Evolutionary conservation across 2,888 invertebrate species (phyloP), one percentile per base, ranked within the genome.

Genomic region (Epirrhoe tristata): DNA sequence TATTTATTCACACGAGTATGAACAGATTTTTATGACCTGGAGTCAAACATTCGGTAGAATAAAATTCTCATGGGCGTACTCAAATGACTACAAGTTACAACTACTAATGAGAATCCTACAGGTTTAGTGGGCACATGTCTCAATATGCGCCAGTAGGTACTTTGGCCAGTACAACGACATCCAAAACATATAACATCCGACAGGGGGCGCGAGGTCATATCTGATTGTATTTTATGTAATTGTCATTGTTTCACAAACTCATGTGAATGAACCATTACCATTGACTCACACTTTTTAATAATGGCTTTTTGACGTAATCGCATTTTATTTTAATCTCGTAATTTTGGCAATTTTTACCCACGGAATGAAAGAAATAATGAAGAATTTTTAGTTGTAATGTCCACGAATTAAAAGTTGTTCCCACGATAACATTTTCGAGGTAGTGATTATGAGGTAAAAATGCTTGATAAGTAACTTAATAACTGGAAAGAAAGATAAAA

Each of bases 221-320:
- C 82, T 88, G 88, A 90, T 89, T 89, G 85, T 87, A 82, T 84
- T 88, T 92, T 91, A 92, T 87, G 87, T 91, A 92, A 92, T 88
- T 82, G 75, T 74, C 83, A 86, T 89, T 87, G 86, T 90, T 90
- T 84, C 80, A 80, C 79, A 80, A 75, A 78, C 80, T 78, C 85
- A 85, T 91, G 92, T 85, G 90, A 92, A 91, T 84, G 84, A 85
- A 87, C 87, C 82, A 77, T 76, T 79, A 77, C 24, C 69, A 73
- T 77, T 76, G 73, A 70, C 68, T 72, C 77, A 75, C 74, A 71
- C 73, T 76, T 72, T 78, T 76, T 74, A 77, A 76, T 77, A 77
- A 75, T 76, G 71, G 62, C 56, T 17, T 74, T 72, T 74, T 72
- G 77, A 64, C 68, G 73, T 73, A 74, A 74, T 65, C 63, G 60